These are phyloP conservation scores for Apostichopus californicus DNA, from an alignment of 35 echinoderm and acorn worm genomes.

Conservation along the genomic window DNA sequence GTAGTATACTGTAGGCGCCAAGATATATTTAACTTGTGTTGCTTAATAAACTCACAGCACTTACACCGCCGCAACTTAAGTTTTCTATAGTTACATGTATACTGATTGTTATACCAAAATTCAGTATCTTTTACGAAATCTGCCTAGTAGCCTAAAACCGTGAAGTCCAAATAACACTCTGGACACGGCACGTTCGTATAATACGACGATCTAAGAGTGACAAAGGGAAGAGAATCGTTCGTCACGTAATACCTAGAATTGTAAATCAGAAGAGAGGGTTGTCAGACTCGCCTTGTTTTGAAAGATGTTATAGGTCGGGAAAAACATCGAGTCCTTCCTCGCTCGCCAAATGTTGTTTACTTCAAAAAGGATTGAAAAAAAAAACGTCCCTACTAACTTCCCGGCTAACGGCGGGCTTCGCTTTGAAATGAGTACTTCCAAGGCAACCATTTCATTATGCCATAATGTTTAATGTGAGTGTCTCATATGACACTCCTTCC, in stretches of 20 bases:
- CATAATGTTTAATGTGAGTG: background rate
- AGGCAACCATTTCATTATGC: background rate
- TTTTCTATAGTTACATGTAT: too few relatives aligned
- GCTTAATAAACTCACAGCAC: too few relatives aligned
- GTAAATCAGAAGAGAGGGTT: background rate
- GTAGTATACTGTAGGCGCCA: too few relatives aligned
- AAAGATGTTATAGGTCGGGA: background rate
- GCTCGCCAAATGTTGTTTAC: conserved; percentile 44
- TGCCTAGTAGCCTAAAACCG: too few relatives aligned
- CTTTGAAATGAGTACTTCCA: background rate
- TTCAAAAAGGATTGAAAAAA: background rate
- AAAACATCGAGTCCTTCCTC: conserved; percentile 22
- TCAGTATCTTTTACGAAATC: too few relatives aligned
- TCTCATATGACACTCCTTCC: background rate
- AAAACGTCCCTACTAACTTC: conserved; percentile 16
- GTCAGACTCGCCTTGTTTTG: conserved; percentile 18
- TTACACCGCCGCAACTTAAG: too few relatives aligned
- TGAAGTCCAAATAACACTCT: too few relatives aligned
- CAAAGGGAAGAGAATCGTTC: background rate
- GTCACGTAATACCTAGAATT: background rate
- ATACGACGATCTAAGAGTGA: background rate
- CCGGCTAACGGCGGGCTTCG: background rate
- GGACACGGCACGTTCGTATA: too few relatives aligned
- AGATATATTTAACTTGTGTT: too few relatives aligned
- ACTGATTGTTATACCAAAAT: too few relatives aligned